Evolutionary conservation across 2,888 invertebrate genomes (phyloP).

Genomic region (Dynastes hyllus): DNA sequence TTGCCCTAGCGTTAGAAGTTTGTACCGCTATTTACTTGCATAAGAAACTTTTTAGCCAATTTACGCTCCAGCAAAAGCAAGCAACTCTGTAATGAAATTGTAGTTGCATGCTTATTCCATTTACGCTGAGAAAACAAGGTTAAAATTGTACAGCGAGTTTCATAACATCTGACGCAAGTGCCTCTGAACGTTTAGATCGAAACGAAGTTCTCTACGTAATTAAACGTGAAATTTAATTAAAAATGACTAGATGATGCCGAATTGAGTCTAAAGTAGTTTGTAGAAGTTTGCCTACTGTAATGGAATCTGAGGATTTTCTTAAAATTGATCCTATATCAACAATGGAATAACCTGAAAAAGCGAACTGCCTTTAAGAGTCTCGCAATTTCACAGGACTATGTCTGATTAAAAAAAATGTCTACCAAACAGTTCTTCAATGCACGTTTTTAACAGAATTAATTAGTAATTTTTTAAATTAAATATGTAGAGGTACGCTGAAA

Average conservation of each 20-base stretch:
- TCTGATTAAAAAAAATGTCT: too few species aligned
- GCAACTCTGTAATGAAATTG: constrained; percentile 14
- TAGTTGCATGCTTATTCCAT: constrained; percentile 26
- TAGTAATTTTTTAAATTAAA: too few species aligned
- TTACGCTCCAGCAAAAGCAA: neutral
- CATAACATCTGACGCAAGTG: constrained; percentile 2
- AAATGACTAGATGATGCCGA: constrained; percentile 6
- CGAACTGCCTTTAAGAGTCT: too few species aligned
- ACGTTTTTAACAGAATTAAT: too few species aligned
- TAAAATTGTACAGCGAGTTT: constrained; percentile 27
- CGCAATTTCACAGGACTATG: too few species aligned
- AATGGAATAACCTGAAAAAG: too few species aligned
- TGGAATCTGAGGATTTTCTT: too few species aligned
- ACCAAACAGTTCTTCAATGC: too few species aligned
- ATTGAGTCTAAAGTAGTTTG: neutral
- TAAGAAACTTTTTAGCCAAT: constrained; percentile 3
- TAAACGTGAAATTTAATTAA: constrained; percentile 31
- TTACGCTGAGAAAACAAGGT: constrained; percentile 26
- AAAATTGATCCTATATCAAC: too few species aligned
- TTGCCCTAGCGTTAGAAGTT: too few species aligned
- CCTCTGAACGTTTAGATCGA: neutral
- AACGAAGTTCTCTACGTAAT: constrained; percentile 2
- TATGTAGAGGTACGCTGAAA: too few species aligned
- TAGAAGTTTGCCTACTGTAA: neutral
- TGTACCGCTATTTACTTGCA: neutral